Conservation (phyloP, 2,113 vertebrate species). For the Athene cunicularia region DNA sequence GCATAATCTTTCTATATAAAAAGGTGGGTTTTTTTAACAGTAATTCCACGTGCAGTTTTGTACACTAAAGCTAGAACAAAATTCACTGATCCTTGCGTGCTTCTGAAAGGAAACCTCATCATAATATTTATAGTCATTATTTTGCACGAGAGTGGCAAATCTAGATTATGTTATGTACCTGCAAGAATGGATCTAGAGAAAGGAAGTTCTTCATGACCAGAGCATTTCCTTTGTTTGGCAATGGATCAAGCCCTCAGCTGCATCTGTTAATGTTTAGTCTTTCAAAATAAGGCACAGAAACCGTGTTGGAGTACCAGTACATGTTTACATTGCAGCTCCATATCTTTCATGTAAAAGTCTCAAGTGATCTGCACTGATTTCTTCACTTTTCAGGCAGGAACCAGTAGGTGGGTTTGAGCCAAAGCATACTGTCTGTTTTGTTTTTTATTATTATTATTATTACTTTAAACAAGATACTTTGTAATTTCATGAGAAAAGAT, state of each 20-base stretch:
- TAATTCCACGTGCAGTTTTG: constrained; percentile 29
- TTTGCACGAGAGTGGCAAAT: constrained; percentile 20
- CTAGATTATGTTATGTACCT: constrained; percentile 5
- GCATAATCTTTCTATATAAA: neutral
- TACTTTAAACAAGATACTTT: constrained; percentile 7
- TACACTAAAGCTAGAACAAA: neutral
- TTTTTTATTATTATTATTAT: neutral
- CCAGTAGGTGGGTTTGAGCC: constrained; percentile 49
- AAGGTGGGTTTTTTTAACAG: neutral
- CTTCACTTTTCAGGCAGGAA: constrained; percentile 46
- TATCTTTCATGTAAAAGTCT: neutral
- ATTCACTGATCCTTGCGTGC: neutral
- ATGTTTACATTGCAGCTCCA: constrained; percentile 66
- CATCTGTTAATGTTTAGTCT: neutral
- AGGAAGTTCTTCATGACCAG: neutral
- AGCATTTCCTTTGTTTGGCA: neutral
- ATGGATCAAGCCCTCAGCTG: neutral
- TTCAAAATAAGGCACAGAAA: neutral
- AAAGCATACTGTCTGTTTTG: constrained; percentile 48
- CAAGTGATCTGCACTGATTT: constrained; percentile 30
- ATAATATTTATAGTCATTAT: neutral
- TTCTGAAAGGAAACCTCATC: constrained; percentile 40
- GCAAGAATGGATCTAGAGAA: neutral
- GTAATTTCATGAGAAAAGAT: constrained; percentile 40
- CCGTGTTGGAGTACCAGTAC: neutral